Evolutionary conservation across 2,113 vertebrate species (phyloP).

Genomic region (Cepphus grylle): DNA sequence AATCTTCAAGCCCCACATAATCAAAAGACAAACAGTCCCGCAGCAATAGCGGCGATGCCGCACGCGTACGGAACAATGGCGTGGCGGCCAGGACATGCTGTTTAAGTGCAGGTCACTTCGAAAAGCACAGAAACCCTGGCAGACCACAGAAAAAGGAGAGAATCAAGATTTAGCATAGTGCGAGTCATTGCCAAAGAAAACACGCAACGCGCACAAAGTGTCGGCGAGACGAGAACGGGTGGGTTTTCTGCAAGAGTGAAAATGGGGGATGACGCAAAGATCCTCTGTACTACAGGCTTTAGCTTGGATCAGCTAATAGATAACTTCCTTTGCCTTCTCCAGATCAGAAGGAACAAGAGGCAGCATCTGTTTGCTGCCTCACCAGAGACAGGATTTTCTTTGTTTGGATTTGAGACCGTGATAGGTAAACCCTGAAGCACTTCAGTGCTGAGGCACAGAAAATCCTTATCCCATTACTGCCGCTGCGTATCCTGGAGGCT

Average conservation of each 20-base stretch:
- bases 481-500: accelerated
- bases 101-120: neutral
- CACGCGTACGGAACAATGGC: neutral
- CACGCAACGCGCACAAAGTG: accelerated
- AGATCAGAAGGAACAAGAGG: neutral
- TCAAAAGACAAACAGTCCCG: neutral
- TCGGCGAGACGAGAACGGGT: neutral
- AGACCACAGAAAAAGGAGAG: neutral
- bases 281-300: neutral
- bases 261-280: neutral
- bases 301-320: neutral
- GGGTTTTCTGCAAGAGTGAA: neutral
- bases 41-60: neutral
- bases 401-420: neutral
- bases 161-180: neutral
- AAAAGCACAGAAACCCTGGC: neutral
- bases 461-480: neutral
- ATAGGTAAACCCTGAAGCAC: neutral
- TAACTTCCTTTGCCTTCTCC: neutral
- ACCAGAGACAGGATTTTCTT: neutral
- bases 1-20: neutral
- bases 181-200: neutral
- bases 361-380: neutral
- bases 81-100: neutral
- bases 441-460: neutral